Percentiles rank a stretch among this genome's conserved stretches.
Conservation (phyloP, 2,797 vertebrate species). For the Cuculus canorus region DNA sequence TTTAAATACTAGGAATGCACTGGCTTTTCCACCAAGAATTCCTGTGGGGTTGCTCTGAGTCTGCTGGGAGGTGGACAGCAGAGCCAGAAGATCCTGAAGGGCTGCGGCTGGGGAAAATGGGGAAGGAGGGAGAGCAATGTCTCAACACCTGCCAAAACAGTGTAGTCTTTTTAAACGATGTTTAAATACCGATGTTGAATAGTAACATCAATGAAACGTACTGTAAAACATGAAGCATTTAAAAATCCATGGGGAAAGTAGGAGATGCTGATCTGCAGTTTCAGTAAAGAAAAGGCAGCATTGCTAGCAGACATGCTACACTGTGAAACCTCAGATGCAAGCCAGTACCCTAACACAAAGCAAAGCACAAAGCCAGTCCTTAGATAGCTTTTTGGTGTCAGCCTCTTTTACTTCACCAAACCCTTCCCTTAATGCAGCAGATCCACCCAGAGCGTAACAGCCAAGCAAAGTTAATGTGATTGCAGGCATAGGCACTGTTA, state of each 20-base stretch:
- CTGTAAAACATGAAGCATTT: neutral
- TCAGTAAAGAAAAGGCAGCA: neutral
- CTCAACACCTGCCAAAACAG: neutral
- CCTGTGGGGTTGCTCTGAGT: neutral
- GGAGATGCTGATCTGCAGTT: neutral
- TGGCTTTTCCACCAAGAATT: neutral
- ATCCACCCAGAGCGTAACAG: neutral
- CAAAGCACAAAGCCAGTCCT: neutral
- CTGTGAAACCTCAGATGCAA: neutral
- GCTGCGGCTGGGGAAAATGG: neutral
- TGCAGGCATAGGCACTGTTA: neutral
- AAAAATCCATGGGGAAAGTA: neutral
- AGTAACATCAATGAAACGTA: neutral
- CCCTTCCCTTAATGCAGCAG: neutral
- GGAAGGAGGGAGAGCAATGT: neutral
- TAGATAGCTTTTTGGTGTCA: neutral
- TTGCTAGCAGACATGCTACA: rapidly evolving
- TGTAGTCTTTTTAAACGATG: neutral
- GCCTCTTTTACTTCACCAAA: neutral
- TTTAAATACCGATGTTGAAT: neutral
- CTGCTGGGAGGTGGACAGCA: neutral
- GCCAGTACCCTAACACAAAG: neutral
- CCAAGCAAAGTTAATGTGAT: rapidly evolving
- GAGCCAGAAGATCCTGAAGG: neutral
- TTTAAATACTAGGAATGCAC: neutral